Evolutionary conservation across 2,888 invertebrate species (phyloP), one percentile per base, ranked within the genome.

Genomic region (Ashinkailepas kermadecensis): DNA sequence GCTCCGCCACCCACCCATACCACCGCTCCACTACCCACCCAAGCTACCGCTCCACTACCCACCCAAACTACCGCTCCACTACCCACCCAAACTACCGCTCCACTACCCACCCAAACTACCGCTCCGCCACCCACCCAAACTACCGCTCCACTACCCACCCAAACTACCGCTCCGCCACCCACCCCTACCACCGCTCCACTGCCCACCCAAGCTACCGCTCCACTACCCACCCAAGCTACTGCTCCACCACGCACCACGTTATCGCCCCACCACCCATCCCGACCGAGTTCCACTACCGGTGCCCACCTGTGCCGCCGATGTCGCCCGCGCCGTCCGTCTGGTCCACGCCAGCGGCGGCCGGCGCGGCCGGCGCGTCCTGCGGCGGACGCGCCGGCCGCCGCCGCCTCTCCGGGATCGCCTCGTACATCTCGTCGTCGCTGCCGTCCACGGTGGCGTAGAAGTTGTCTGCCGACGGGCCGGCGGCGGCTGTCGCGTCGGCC

Each of bases 401-500:
- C n/a, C 79, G 79, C 25, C 79, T 13, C 23, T 79, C 79, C 4
- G 58, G 57, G 58, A 79, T 79, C 58, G 79, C 79, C 79, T 79
- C 79, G 79, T 79, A 79, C 79, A 79, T 58, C 25, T 57, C 79
- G 58, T 79, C 79, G 7, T 79, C 79, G 79, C 21, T 21, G n/a
- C 59, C 79, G 79, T 79, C 79, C 11, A 57, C 79, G 58, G 79
- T 59, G 58, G 79, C 58, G 79, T 57, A 59, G 58, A 79, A 57
- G 79, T 59, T 79, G 25, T 57, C 57, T 9, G 6, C 79, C 1
- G 79, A 58, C 12, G 25, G 13, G 25, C 15, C 65, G 23, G 58
- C 13, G 21, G 79, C 7, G 13, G 13, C 6, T 0, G n/a, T 0
- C 11, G 58, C 13, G 7, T 11, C 58, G 58, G 21, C n/a, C 1